Conservation (phyloP, 2,113 vertebrate species). For the Cinclus mexicanus region DNA sequence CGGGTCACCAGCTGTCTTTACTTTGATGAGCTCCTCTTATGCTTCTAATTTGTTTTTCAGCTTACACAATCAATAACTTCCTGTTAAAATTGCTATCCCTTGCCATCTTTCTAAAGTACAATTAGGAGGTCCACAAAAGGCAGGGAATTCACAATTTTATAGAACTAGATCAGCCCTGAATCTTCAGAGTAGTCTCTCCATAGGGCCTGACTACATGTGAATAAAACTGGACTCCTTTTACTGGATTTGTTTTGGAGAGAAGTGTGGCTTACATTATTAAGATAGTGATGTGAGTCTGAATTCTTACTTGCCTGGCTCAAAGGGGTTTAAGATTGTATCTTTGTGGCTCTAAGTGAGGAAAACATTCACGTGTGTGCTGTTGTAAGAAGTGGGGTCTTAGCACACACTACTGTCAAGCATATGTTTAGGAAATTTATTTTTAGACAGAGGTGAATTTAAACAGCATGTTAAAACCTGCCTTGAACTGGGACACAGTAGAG, state of each 20-base stretch:
- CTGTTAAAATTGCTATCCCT: neutral
- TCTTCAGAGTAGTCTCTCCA: neutral
- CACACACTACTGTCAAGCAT: neutral
- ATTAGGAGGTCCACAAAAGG: neutral
- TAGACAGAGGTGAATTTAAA: neutral
- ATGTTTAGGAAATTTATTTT: neutral
- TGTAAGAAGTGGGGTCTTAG: neutral
- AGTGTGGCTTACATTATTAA: neutral
- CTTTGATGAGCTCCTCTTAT: neutral
- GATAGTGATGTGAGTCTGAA: neutral
- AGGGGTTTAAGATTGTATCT: neutral
- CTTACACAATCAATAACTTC: neutral
- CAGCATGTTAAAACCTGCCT: neutral
- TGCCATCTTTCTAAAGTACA: neutral
- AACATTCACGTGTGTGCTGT: neutral
- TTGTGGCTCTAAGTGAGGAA: neutral
- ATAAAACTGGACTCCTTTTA: neutral
- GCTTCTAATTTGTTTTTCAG: neutral
- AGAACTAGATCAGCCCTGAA: neutral
- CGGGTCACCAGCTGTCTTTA: neutral
- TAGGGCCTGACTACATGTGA: fast-evolving
- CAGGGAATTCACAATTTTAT: neutral
- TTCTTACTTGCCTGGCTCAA: neutral
- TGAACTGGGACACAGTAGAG: neutral
- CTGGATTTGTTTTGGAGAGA: neutral